Base-by-base conservation (phyloP, 2,797 vertebrate species). In the Syngnathus rostellatus region DNA sequence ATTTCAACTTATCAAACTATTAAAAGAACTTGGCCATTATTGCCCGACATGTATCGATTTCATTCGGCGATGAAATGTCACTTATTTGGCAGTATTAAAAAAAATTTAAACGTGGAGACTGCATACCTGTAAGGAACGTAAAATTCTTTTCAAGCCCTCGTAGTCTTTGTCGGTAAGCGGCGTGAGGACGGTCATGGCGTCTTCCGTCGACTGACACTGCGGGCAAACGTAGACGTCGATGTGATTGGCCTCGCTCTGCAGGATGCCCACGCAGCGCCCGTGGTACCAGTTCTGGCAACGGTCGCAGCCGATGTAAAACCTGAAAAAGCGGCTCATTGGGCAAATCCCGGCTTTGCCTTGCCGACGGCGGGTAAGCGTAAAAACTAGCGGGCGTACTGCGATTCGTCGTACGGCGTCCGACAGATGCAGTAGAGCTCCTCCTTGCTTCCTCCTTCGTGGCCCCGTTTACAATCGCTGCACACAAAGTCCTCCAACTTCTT, bases 401-500 rank as follows among this genome's bases (percentile, higher is more conserved):
- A 94, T 87, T 99, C 95, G 87, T 99, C 97, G 81, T 99, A 99
- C 73, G 97, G 96, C 73, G 97, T 99, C 91, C 94, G 92, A 87
- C 97, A 99, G 91, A 99, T 98, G 93, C 97, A 99, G 92, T 95
- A 99, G 75, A 99, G 91, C 90, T 98, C 96, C 91, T 98, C 96
- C 1, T 43, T 80, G 71, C 79, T 81, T n/a, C 21, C 80, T 14
- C 91, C 95, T 87, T 99, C 96, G 89, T 99, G 97, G 80, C 94
- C 94, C 59, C 92, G 92, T 87, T 95, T 97, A 89, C 97, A 99
- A 89, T 96, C 96, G 72, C 92, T 93, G 79, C 97, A 99, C 88
- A 99, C 96, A 89, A 98, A 99, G 92, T 98, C 97, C 85, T 98
- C 97, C 91, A 99, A 88, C 93, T 98, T 98, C 92, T 98, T 97